Conservation (phyloP, 2,888 invertebrate species). For the Aethes cnicana region DNA sequence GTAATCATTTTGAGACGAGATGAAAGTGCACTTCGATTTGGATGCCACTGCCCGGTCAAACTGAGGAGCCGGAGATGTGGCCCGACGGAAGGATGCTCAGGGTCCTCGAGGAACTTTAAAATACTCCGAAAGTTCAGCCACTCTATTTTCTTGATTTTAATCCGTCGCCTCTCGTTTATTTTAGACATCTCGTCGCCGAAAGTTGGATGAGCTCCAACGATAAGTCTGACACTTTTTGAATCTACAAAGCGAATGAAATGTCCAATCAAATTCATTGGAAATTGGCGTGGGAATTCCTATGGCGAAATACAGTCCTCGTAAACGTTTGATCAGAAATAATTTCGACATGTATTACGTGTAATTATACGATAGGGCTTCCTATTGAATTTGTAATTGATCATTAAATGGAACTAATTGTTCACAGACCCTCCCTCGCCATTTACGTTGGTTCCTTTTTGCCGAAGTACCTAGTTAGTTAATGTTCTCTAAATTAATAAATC, state of each 20-base stretch:
- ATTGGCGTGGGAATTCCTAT: constrained; percentile 46
- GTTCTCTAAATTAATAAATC: too few relatives aligned
- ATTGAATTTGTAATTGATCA: constrained; percentile 45
- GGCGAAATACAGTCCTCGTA: constrained; percentile 45
- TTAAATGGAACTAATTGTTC: constrained; percentile 8
- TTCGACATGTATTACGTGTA: constrained; percentile 15
- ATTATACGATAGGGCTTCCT: constrained; percentile 46
- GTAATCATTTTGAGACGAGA: constrained; percentile 46
- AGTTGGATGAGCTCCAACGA: constrained; percentile 6
- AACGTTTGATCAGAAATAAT: constrained; percentile 47
- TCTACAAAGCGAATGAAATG: constrained; percentile 9
- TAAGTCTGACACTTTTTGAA: constrained; percentile 8
- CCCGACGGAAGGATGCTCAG: constrained; percentile 54
- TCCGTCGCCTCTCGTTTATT: neutral
- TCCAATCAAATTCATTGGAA: constrained; percentile 26
- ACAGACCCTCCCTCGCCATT: neutral
- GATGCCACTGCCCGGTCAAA: constrained; percentile 54
- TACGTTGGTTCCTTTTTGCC: neutral
- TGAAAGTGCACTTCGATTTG: constrained; percentile 37
- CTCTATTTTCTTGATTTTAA: neutral
- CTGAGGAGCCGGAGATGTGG: constrained; percentile 51
- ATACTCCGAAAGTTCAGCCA: constrained; percentile 28
- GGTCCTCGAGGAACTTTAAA: constrained; percentile 46
- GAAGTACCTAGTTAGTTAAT: neutral
- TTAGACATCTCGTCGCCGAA: neutral